Percentiles rank a stretch among this genome's conserved stretches.
phyloP scores from a whole-genome alignment of 2,888 invertebrate genomes.

The Drosophila macrospina region DNA sequence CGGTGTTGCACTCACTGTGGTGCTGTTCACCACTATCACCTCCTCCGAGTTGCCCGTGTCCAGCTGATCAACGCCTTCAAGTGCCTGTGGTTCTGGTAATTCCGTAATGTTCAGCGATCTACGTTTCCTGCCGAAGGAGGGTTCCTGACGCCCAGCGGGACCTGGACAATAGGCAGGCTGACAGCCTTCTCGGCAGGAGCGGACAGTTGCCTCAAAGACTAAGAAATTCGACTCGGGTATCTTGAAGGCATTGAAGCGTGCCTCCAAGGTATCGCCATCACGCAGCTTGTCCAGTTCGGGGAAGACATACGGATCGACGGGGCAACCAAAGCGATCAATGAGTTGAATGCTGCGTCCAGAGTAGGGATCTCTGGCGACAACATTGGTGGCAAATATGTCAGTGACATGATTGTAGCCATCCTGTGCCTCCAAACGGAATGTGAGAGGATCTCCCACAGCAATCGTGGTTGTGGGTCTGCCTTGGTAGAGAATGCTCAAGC shows the following conservation, averaged over 20 bases:
- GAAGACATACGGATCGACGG: conserved; percentile 96
- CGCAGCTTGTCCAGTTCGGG: conserved; percentile 94
- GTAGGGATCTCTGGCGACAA: conserved; percentile 96
- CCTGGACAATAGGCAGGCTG: conserved; percentile 95
- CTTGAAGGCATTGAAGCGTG: conserved; percentile 96
- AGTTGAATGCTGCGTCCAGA: conserved; percentile 95
- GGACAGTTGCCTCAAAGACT: conserved; percentile 96
- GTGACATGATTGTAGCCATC: conserved; percentile 95
- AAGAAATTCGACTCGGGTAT: conserved; percentile 97
- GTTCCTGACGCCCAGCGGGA: conserved; percentile 91
- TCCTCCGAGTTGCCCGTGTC: conserved; percentile 55
- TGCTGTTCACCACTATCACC: conserved; percentile 74
- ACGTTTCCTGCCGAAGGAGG: conserved; percentile 91
- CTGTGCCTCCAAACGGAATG: conserved; percentile 94
- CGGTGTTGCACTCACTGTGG: conserved; percentile 77
- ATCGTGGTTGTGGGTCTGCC: conserved; percentile 96
- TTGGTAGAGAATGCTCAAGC: conserved; percentile 93
- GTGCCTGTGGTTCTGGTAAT: conserved; percentile 53
- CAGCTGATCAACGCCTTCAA: conserved; percentile 44
- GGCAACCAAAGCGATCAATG: conserved; percentile 95
- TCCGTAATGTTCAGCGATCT: conserved; percentile 85
- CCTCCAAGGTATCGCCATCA: conserved; percentile 94
- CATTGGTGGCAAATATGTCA: conserved; percentile 97
- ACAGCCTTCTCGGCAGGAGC: conserved; percentile 95
- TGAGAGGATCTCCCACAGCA: conserved; percentile 96